Base-by-base conservation (phyloP, 2,113 vertebrate genomes). In the Mionectes macconnelli region DNA sequence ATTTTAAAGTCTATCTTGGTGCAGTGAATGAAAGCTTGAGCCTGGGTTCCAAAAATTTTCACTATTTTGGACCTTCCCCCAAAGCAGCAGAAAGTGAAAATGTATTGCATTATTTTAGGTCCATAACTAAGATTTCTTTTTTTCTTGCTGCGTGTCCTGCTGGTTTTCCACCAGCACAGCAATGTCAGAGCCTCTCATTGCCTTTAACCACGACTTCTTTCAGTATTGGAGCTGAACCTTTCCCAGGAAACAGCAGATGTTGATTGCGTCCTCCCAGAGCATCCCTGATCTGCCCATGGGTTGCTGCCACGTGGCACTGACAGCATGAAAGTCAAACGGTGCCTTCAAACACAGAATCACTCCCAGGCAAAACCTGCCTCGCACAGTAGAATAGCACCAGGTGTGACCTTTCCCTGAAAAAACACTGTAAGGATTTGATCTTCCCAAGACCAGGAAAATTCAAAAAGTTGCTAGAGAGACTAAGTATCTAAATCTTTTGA, bases 401-500 rank as follows among this genome's bases (percentile, higher is more conserved):
- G 50, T 86, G 63, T 80, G 79, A 83, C 74, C 55, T 55, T 79
- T 63, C 42, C 55, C 39, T 28, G 37, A 35, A 20, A 85, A 49
- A 79, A 85, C 10, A 23, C 21, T 9, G 12, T 70, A 74, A 88
- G 42, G 63, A 80, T 91, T 59, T 88, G 79, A 90, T 96, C 55
- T 90, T 94, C 90, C 42, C 33, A 70, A 80, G 85, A 93, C 63
- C 10, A 87, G 63, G 76, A 77, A 88, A 93, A 88, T 67, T 55
- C 33, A 70, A 79, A 70, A 56, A 55, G 21, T 77, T 93, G 85
- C 85, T 93, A 47, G 83, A 90, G 83, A 35, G 47, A 47, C 39
- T 67, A 63, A 64, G 87, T 69, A 77, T 14, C 74, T 85, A 94
- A 77, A 88, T 91, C 72, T 74, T 97, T 50, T 74, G 92, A 95